Percentiles rank a stretch among this genome's conserved stretches.
phyloP scores from a whole-genome alignment of 2,888 invertebrate species.

The Lucinisca nassula region DNA sequence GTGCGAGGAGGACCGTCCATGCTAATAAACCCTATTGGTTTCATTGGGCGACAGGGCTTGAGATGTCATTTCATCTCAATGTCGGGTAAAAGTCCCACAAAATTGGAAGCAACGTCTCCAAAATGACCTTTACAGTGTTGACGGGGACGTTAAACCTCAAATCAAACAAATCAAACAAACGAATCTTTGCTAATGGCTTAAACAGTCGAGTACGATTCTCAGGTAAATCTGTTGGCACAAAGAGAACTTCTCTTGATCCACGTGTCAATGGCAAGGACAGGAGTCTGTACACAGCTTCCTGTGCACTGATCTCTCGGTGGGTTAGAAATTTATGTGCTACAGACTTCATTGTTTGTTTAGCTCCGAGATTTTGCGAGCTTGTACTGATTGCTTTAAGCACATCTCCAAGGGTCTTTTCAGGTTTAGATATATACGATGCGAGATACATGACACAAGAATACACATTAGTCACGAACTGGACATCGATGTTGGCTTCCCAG shows the following conservation, averaged over 20 bases:
- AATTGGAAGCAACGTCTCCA: too few species aligned
- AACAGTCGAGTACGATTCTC: conserved; percentile 51
- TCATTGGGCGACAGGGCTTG: too few species aligned
- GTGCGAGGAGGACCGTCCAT: too few species aligned
- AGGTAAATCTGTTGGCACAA: conserved; percentile 53
- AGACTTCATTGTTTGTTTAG: conserved; percentile 37
- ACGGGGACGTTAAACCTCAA: too few species aligned
- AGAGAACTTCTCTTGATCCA: conserved; percentile 43
- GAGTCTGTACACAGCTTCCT: conserved; percentile 61
- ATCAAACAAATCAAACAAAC: neutral
- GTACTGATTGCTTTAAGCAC: conserved; percentile 46
- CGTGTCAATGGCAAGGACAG: conserved; percentile 43
- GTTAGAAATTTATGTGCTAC: conserved; percentile 58
- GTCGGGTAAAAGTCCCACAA: too few species aligned
- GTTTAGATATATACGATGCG: conserved; percentile 56
- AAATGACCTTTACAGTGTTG: too few species aligned
- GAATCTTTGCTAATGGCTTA: conserved; percentile 45
- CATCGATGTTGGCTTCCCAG: conserved; percentile 66
- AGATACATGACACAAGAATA: conserved; percentile 68
- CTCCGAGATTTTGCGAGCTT: conserved; percentile 23
- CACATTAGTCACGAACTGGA: conserved; percentile 64
- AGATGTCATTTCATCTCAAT: too few species aligned
- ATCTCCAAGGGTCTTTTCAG: conserved; percentile 53
- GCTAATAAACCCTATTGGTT: too few species aligned
- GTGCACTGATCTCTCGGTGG: conserved; percentile 59